These are phyloP conservation scores for Electrona antarctica DNA, from an alignment of 2,113 vertebrate species.

Conservation along the genomic window DNA sequence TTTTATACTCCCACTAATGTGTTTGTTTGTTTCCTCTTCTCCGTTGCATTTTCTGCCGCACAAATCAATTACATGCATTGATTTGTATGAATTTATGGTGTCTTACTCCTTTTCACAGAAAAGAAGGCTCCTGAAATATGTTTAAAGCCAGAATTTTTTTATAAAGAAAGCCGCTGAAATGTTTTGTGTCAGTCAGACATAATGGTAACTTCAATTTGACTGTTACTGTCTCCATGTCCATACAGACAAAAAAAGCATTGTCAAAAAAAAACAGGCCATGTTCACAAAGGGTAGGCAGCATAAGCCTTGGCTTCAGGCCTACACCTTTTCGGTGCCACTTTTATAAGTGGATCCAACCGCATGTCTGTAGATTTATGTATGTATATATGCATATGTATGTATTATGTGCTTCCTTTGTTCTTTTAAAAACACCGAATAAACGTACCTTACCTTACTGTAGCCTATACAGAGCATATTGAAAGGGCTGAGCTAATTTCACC, in stretches of 20 bases:
- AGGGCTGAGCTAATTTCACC: constrained; percentile 34
- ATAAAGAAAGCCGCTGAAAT: background rate
- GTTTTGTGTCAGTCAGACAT: background rate
- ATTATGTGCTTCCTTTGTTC: no score
- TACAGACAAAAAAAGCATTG: no score
- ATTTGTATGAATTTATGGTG: background rate
- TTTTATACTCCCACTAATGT: background rate
- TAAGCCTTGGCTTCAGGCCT: no score
- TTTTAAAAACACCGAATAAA: no score
- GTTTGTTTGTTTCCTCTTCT: constrained; percentile 2
- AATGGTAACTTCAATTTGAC: constrained; percentile 33
- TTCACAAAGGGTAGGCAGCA: no score
- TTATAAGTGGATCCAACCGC: no score
- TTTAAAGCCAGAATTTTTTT: constrained; percentile 3
- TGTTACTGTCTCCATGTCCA: no score
- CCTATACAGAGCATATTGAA: constrained; percentile 35
- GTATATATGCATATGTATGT: no score
- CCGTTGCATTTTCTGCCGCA: background rate
- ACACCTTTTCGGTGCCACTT: no score
- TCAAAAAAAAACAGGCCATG: no score
- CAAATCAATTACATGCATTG: background rate
- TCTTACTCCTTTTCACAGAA: background rate
- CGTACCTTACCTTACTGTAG: no score
- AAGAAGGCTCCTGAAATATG: background rate
- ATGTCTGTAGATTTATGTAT: no score